These are phyloP conservation scores for Halyomorpha halys DNA, from an alignment of 1,140 invertebrate species.

Conservation along the genomic window DNA sequence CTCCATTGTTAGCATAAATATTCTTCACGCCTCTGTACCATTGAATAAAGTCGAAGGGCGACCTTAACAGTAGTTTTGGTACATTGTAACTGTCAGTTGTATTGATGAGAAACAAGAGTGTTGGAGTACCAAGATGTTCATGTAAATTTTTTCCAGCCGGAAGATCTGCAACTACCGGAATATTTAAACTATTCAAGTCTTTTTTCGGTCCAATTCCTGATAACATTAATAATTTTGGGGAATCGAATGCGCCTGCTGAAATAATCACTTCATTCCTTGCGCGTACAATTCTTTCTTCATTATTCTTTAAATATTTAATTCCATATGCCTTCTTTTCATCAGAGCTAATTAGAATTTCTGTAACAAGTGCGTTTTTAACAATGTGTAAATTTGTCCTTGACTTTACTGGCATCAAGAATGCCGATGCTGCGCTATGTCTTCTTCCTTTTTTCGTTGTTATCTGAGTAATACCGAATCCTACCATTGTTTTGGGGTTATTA, in stretches of 20 bases:
- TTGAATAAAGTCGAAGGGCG: slow-evolving; percentile 31
- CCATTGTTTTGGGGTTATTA: slow-evolving; percentile 42
- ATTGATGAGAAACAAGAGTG: slow-evolving; percentile 56
- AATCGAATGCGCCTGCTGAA: slow-evolving; percentile 55
- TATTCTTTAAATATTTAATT: slow-evolving; percentile 51
- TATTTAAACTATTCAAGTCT: slow-evolving; percentile 54
- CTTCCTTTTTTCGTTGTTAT: slow-evolving; percentile 49
- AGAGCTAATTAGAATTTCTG: slow-evolving; percentile 53
- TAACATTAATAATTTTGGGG: slow-evolving; percentile 58
- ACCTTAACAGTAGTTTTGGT: slow-evolving; percentile 27
- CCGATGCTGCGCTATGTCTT: slow-evolving; percentile 50
- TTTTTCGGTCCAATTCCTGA: slow-evolving; percentile 61
- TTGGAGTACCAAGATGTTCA: slow-evolving; percentile 54
- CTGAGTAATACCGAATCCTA: slow-evolving; percentile 54
- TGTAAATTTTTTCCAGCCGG: slow-evolving; percentile 69
- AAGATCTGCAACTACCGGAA: slow-evolving; percentile 52
- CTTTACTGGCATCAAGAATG: slow-evolving; percentile 44
- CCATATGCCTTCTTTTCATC: slow-evolving; percentile 47
- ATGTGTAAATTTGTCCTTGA: slow-evolving; percentile 58
- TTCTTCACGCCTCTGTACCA: slow-evolving; percentile 37
- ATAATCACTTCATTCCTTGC: slow-evolving; percentile 55
- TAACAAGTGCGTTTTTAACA: slow-evolving; percentile 51
- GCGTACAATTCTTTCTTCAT: slow-evolving; percentile 37
- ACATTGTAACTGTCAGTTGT: slow-evolving; percentile 39
- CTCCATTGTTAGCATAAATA: slow-evolving; percentile 43